Base-by-base conservation (phyloP, 2,797 vertebrate genomes). In the Lutjanus argentimaculatus region DNA sequence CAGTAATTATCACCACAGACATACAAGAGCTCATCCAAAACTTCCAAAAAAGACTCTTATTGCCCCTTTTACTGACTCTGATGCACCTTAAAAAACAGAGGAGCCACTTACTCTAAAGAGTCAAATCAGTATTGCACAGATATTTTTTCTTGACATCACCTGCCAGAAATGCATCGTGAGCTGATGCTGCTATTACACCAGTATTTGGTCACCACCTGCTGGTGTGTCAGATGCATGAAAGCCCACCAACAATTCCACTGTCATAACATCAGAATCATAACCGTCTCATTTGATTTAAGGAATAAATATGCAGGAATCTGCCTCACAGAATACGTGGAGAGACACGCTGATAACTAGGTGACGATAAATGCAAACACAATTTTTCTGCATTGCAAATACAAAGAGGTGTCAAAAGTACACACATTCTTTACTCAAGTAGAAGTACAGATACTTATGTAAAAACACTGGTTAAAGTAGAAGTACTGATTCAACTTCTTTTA, bases 141-240 rank as follows among this genome's bases (percentile, higher is more conserved):
- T 12, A 42, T 16, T 30, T 57, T 46, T 9, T 75, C 49, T 43
- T 36, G 2, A 53, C 25, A 19, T 55, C 48, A 51, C 19, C 14
- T 67, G 40, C 8, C 45, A 43, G 21, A 69, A 36, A 57, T 21
- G 19, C 53, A 66, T 8, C 1, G 0, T 43, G 49, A 30, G 17
- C 67, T 36, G 59, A 63, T 21, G 63, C 67, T 58, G 75, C 36
- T 21, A 14, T 42, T 15, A 10, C 30, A 51, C 14, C 49, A 72
- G 83, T 65, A 45, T 79, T 87, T 86, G 79, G 72, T 79, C 82
- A n/a, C 91, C 92, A 85, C 85, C 94, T 94, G 25, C 86, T 94
- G 94, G 89, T 73, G 78, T 19, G 19, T 69, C 53, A 76, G 57
- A 43, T 22, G 56, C 40, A 90, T 51, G 72, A 42, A 85, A 76